Conservation (phyloP, 2,797 vertebrate species). For the Sebastes hubbsi region DNA sequence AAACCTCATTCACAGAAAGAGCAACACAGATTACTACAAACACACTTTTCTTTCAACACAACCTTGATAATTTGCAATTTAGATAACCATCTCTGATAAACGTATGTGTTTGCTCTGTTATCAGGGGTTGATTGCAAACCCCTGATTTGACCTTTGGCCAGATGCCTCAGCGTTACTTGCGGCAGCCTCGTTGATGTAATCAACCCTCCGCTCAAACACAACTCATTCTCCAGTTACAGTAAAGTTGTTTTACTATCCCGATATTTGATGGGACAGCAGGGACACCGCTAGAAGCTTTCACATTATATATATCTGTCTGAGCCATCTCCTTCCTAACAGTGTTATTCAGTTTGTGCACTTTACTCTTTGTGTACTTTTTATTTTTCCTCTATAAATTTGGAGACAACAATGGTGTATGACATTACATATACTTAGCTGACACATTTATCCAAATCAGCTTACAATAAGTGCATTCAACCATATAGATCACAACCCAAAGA, state of each 20-base stretch:
- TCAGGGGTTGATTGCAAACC: constrained; percentile 45
- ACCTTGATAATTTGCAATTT: constrained; percentile 28
- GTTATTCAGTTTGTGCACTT: too few species aligned
- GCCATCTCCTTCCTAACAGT: too few species aligned
- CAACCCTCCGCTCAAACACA: not conserved
- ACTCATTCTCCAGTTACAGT: not conserved
- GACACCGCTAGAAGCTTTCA: not conserved
- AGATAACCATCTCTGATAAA: constrained; percentile 30
- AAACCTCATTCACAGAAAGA: not conserved
- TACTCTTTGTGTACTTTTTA: too few species aligned
- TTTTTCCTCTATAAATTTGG: not conserved
- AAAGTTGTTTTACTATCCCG: not conserved
- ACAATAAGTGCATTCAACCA: not conserved
- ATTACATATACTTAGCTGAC: not conserved
- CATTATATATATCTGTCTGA: too few species aligned
- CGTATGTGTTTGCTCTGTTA: constrained; percentile 33
- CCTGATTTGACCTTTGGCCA: constrained; percentile 52
- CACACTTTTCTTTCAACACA: constrained; percentile 2
- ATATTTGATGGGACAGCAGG: not conserved
- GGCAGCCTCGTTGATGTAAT: constrained; percentile 7
- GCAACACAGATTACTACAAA: not conserved
- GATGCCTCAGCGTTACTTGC: constrained; percentile 18
- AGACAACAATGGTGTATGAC: not conserved
- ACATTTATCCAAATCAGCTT: not conserved
- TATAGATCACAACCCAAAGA: not conserved